A percentile compares a stretch with the other conserved stretches of the same genome.
These are phyloP conservation scores for Aeoliscus strigatus DNA, from an alignment of 2,797 vertebrate species.

Conservation along the genomic window DNA sequence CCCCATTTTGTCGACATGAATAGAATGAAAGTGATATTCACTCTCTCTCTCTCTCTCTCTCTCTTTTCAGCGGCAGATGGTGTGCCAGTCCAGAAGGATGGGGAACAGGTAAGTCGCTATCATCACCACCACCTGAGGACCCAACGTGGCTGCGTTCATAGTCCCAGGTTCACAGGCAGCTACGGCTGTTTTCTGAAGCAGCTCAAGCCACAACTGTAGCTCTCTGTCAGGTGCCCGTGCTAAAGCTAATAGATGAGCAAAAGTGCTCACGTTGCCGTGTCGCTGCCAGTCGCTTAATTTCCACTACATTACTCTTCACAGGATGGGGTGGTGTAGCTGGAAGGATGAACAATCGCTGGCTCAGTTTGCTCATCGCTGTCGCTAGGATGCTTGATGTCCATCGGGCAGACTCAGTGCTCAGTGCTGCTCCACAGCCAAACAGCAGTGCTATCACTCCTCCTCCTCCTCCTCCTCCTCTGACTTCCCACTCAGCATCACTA, in stretches of 20 bases:
- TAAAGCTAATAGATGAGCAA: slow-evolving; percentile 43
- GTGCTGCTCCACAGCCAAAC: slow-evolving; percentile 29
- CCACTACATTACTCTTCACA: slow-evolving; percentile 19
- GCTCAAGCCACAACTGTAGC: slow-evolving; percentile 16
- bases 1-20: too few relatives aligned
- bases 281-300: slow-evolving; percentile 31
- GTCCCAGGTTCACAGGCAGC: slow-evolving; percentile 35
- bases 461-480: slow-evolving; percentile 22
- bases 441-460: slow-evolving; percentile 30
- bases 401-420: slow-evolving; percentile 29
- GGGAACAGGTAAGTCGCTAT: slow-evolving; percentile 86
- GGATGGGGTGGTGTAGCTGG: slow-evolving; percentile 28
- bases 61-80: slow-evolving; percentile 82
- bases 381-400: slow-evolving; percentile 36
- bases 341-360: slow-evolving; percentile 30
- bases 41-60: slow-evolving; percentile 5
- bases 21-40: neutral
- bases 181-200: slow-evolving; percentile 20
- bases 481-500: slow-evolving; percentile 26
- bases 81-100: slow-evolving; percentile 94
- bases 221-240: slow-evolving; percentile 27
- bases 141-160: slow-evolving; percentile 47
- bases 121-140: slow-evolving; percentile 36
- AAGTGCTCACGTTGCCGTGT: slow-evolving; percentile 29
- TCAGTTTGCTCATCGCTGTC: slow-evolving; percentile 38